These are phyloP conservation scores for Zelostemma sp. DNA, from an alignment of 1,140 invertebrate genomes.

Conservation along the genomic window DNA sequence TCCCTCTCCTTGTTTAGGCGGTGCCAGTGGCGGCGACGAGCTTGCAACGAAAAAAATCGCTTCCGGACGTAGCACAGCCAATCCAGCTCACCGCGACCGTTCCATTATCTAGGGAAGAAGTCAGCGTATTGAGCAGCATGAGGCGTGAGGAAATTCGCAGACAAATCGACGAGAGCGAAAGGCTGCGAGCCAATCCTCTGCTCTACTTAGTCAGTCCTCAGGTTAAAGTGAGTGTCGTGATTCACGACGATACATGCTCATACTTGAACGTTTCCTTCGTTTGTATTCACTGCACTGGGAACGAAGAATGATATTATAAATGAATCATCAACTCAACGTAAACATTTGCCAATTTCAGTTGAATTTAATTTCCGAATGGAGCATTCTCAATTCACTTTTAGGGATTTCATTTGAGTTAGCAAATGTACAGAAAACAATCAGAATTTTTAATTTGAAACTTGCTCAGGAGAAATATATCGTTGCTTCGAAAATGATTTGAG, in stretches of 20 bases:
- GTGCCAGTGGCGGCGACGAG: conserved; percentile 77
- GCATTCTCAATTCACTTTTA: too few species aligned
- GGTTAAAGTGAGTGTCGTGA: conserved; percentile 85
- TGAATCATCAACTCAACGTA: too few species aligned
- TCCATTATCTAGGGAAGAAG: conserved; percentile 94
- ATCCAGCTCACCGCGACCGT: conserved; percentile 77
- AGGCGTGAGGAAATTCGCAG: conserved; percentile 93
- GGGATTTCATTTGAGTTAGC: too few species aligned
- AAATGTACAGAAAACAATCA: too few species aligned
- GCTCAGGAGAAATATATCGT: too few species aligned
- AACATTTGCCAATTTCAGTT: too few species aligned
- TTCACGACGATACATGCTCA: too few species aligned
- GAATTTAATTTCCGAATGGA: too few species aligned
- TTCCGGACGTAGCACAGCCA: conserved; percentile 91
- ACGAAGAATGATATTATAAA: too few species aligned
- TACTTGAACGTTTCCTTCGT: conserved; percentile 1
- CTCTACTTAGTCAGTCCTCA: conserved; percentile 95
- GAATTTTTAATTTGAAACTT: too few species aligned
- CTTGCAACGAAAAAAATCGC: conserved; percentile 91
- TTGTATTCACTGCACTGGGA: too few species aligned
- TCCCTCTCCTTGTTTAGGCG: conserved; percentile 71
- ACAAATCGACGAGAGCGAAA: conserved; percentile 92
- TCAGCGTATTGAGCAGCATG: conserved; percentile 91
- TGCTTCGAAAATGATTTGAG: too few species aligned
- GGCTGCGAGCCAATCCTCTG: conserved; percentile 92